These are phyloP conservation scores for Acridotheres tristis DNA, from an alignment of 2,797 vertebrate species.

Conservation along the genomic window DNA sequence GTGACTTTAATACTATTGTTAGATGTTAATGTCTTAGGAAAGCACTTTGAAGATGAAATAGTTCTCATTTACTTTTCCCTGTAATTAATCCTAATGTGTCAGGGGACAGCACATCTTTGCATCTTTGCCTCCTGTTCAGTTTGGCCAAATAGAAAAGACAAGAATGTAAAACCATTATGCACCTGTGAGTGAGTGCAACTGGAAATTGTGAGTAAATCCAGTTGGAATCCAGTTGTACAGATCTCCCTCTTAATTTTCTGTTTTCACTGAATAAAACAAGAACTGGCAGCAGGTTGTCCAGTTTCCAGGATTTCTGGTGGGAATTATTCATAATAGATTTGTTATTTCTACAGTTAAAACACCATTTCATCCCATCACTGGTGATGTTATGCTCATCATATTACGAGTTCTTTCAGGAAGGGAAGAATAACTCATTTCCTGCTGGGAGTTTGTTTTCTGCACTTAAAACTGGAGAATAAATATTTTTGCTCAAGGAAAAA, in stretches of 20 bases:
- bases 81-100: slow-evolving; percentile 62
- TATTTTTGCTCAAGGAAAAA: slow-evolving; percentile 5
- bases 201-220: slow-evolving; percentile 19
- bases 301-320: slow-evolving; percentile 42
- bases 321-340: slow-evolving; percentile 3
- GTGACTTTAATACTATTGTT: slow-evolving; percentile 68
- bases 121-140: slow-evolving; percentile 55
- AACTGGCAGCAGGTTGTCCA: slow-evolving; percentile 17
- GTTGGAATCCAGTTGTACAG: background rate
- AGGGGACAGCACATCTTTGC: slow-evolving; percentile 37
- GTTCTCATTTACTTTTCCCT: slow-evolving; percentile 63
- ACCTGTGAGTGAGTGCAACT: background rate
- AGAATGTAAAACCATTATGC: background rate
- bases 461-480: background rate
- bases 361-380: slow-evolving; percentile 17
- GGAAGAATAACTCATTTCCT: slow-evolving; percentile 38
- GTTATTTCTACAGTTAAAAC: slow-evolving; percentile 14
- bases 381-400: background rate
- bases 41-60: slow-evolving; percentile 63
- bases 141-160: slow-evolving; percentile 27
- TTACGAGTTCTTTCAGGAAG: background rate
- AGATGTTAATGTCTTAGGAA: slow-evolving; percentile 57
- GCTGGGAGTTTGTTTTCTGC: background rate
- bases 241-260: background rate
- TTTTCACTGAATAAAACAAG: background rate